A percentile compares a stretch with the other conserved stretches of the same genome.
Conservation (phyloP, 2,113 vertebrate species). For the Hippocampus abdominalis region DNA sequence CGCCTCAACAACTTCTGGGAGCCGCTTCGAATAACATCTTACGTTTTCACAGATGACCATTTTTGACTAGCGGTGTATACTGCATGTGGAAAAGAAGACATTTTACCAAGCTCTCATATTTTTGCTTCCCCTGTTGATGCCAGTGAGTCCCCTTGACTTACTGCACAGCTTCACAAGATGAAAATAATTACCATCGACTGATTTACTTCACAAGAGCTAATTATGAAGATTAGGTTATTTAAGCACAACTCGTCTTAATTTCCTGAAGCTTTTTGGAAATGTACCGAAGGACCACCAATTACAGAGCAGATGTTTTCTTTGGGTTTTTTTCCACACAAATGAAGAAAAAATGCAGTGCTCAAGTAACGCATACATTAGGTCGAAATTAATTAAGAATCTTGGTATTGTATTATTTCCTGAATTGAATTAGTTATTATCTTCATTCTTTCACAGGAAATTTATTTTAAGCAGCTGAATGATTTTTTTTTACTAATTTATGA, state of each 20-base stretch:
- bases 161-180: background rate
- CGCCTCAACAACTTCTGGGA: constrained; percentile 13
- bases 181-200: background rate
- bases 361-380: background rate
- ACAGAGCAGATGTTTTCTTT: too few relatives aligned
- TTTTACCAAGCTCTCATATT: background rate
- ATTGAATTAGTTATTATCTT: too few relatives aligned
- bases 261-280: background rate
- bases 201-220: background rate
- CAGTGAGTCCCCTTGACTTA: background rate
- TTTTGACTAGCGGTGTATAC: background rate
- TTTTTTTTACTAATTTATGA: too few relatives aligned
- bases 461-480: too few relatives aligned
- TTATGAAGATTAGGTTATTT: background rate
- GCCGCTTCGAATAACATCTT: constrained; percentile 4
- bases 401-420: too few relatives aligned
- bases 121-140: background rate
- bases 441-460: too few relatives aligned
- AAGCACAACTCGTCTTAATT: background rate
- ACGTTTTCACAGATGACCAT: background rate
- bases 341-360: background rate
- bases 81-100: background rate
- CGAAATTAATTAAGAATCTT: too few relatives aligned
- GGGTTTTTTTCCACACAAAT: background rate
- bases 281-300: background rate